A percentile compares a stretch with the other conserved stretches of the same genome.
Conservation (phyloP, 2,888 invertebrate genomes). For the Lomographa bimaculata region DNA sequence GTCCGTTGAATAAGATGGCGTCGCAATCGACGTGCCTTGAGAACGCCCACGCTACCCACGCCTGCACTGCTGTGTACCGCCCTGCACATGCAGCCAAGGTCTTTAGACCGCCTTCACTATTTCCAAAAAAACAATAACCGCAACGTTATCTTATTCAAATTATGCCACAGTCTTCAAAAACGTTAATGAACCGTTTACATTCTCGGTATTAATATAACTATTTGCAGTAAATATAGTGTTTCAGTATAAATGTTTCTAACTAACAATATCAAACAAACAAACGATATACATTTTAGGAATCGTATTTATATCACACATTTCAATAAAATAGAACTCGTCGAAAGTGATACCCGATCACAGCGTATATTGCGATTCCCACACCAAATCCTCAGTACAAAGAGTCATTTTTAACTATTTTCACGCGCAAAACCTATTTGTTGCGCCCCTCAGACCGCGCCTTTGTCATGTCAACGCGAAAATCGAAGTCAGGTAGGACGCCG, state of each 20-base stretch:
- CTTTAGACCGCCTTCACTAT: conserved; percentile 54
- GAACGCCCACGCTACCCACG: conserved; percentile 75
- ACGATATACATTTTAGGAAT: no score
- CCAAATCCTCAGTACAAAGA: conserved; percentile 31
- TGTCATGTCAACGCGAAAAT: conserved; percentile 77
- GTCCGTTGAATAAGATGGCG: conserved; percentile 74
- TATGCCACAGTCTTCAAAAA: no score
- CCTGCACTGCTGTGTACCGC: conserved; percentile 77
- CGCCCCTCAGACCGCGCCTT: conserved; percentile 79
- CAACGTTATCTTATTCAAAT: no score
- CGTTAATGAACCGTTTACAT: no score
- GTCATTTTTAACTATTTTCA: conserved; percentile 75
- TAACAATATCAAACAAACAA: no score
- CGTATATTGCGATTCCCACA: no score
- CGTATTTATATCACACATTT: not conserved
- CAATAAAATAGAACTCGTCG: not conserved
- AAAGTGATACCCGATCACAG: no score
- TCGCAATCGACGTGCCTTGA: conserved; percentile 69
- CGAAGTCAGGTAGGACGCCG: conserved; percentile 70
- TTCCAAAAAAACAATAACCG: conserved; percentile 19
- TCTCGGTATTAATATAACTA: no score
- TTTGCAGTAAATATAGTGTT: not conserved
- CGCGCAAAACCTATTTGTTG: conserved; percentile 73
- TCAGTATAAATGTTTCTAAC: not conserved
- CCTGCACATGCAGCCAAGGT: conserved; percentile 63